Evolutionary conservation across 2,113 vertebrate species (phyloP), one percentile per base, ranked within the genome.

Genomic region (Elaphurus davidianus): DNA sequence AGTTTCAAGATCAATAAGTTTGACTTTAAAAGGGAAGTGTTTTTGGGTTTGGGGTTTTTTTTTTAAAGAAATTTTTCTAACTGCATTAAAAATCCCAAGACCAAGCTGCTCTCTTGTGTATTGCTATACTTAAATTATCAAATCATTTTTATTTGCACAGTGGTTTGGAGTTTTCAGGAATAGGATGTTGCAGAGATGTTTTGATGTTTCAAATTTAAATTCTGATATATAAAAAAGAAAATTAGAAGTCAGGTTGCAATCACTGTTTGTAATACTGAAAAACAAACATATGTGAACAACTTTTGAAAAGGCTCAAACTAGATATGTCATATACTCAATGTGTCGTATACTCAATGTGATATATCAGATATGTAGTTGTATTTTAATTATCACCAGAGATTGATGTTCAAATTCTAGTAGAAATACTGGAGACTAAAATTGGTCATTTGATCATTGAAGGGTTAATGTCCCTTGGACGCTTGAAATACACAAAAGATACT

Each of bases 31-130:
- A 96, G 57, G 12, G 74, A 90, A 87, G 13, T 40, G 71, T 43
- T 76, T 67, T 36, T 11, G 17, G 7, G 71, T 67, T 88, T 21
- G 4, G 67, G n/a, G 13, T 12, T 76, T 79, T 50, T 62, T 55
- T 36, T 87, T 96, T 90, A 9, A 96, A 82, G n/a, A 62, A 96
- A 67, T 87, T 82, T 16, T n/a, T 94, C 50, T 95, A 97, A 93
- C 59, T 95, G 30, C 28, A n/a, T 94, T 96, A 87, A 88, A 88
- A 85, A 74, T 94, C 27, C 86, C 64, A 97, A 97, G 8, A 23
- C 23, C 54, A 96, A 71, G 30, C 9, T 95, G 43, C 28, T 47
- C 9, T 79, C 50, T 36, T 84, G 3, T 47, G 25, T 78, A 52
- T 33, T 30, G 60, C n/a, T 89, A n/a, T 28, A 82, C 19, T 33